phyloP scores from a whole-genome alignment of 2,888 invertebrate species.

The Coremacera marginata region DNA sequence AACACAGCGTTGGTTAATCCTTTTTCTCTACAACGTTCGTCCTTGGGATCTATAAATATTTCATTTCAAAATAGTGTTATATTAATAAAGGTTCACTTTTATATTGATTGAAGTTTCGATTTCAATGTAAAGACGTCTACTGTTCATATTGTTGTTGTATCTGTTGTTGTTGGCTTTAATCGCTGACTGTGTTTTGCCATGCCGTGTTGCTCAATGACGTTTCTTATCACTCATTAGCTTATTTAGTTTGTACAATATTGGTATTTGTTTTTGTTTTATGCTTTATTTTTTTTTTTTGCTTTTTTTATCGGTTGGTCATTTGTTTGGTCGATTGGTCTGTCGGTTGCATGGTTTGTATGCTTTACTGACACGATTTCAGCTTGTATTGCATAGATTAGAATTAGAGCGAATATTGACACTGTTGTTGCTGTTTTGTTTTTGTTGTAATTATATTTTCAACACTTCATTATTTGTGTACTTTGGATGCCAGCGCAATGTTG shows the following conservation, averaged over 20 bases:
- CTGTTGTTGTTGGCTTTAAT: no score
- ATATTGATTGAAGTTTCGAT: no score
- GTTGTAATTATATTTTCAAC: neutral
- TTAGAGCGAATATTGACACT: neutral
- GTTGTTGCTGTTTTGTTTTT: neutral
- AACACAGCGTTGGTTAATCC: no score
- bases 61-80: neutral
- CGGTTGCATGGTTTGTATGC: neutral
- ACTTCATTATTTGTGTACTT: neutral
- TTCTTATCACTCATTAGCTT: conserved; percentile 1
- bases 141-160: no score
- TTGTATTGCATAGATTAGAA: conserved; percentile 6
- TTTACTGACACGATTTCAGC: conserved; percentile 16
- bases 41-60: neutral
- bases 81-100: no score
- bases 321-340: no score
- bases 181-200: conserved; percentile 47
- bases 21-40: no score
- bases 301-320: conserved; percentile 27
- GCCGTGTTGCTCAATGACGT: conserved; percentile 52
- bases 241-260: conserved; percentile 42
- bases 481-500: no score
- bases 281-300: conserved; percentile 11
- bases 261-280: neutral
- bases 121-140: no score